Evolutionary conservation across 2,888 invertebrate genomes (phyloP).

Genomic region (Leptopilina myrica): DNA sequence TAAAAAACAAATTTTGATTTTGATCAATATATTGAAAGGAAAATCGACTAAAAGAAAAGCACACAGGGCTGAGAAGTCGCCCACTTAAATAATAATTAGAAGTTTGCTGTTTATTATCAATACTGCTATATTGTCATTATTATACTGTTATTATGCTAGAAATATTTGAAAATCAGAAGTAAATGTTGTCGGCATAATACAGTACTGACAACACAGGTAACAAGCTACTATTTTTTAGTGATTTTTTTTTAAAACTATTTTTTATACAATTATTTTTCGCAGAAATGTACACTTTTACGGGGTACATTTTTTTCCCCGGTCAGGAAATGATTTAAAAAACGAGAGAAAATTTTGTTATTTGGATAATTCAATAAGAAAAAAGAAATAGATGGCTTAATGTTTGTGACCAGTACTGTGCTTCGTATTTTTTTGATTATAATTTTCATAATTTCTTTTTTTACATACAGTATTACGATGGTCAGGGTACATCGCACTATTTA

Average conservation of each 20-base stretch:
- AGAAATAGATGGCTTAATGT: not conserved
- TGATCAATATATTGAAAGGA: no score
- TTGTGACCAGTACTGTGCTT: constrained; percentile 10
- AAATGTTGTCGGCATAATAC: not conserved
- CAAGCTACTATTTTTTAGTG: not conserved
- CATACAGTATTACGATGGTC: constrained; percentile 39
- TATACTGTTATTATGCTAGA: constrained; percentile 29
- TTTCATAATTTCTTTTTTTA: constrained; percentile 32
- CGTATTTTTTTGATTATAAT: not conserved
- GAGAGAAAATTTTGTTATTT: no score
- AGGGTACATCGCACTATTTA: constrained; percentile 34
- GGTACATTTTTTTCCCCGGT: no score
- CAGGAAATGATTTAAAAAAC: no score
- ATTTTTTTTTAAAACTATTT: no score
- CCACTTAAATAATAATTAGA: constrained; percentile 1
- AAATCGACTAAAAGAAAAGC: not conserved
- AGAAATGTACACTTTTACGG: no score
- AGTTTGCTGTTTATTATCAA: constrained; percentile 16
- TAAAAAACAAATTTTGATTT: not conserved
- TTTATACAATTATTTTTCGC: no score
- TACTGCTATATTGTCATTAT: not conserved
- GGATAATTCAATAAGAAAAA: not conserved
- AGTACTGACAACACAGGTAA: not conserved
- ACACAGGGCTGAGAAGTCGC: not conserved
- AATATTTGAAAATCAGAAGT: constrained; percentile 15